These are phyloP conservation scores for Leucophora obtusa DNA, from an alignment of 2,888 invertebrate species.

Conservation along the genomic window DNA sequence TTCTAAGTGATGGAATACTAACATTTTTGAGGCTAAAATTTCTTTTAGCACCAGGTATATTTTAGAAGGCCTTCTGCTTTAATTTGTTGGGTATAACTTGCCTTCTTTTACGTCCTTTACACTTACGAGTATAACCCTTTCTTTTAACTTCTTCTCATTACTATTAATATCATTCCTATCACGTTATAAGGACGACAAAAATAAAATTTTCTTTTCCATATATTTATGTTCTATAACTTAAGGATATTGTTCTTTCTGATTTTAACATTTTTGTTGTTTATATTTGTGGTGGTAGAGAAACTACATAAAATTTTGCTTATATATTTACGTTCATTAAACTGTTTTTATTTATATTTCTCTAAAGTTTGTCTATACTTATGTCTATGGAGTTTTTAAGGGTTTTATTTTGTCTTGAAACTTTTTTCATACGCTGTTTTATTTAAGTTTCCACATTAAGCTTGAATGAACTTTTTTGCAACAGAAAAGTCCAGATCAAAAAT, in stretches of 20 bases:
- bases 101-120: no score
- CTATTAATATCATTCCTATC: conserved; percentile 34
- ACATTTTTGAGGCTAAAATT: no score
- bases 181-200: conserved; percentile 31
- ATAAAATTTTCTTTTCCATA: conserved; percentile 26
- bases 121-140: conserved; percentile 24
- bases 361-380: conserved; percentile 35
- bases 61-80: background rate
- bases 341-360: conserved; percentile 52
- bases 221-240: conserved; percentile 44
- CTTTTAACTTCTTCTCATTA: background rate
- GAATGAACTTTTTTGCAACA: no score
- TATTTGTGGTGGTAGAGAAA: conserved; percentile 36
- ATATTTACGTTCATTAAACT: conserved; percentile 54
- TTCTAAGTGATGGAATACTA: no score
- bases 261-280: conserved; percentile 26
- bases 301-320: conserved; percentile 17
- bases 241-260: conserved; percentile 62
- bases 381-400: conserved; percentile 31
- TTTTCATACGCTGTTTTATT: no score
- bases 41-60: background rate
- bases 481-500: no score
- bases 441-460: no score
- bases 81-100: background rate
- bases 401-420: no score